Evolutionary conservation across 1,140 invertebrate genomes (phyloP).

Genomic region (Dendroctonus ponderosae): DNA sequence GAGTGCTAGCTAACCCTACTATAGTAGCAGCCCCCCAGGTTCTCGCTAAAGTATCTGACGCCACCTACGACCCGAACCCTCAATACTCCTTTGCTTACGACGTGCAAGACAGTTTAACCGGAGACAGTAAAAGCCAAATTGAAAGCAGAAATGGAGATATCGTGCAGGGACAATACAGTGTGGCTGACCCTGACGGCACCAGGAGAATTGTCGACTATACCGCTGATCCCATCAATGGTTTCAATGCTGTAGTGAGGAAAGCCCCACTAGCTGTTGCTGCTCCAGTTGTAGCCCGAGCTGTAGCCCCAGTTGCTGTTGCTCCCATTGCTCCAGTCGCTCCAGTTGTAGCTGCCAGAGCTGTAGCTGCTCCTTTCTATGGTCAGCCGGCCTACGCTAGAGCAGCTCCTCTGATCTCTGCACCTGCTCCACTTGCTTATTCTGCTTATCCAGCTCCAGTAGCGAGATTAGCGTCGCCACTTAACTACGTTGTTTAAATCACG

Average conservation of each 20-base stretch:
- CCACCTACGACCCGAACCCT: constrained; percentile 56
- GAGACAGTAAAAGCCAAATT: constrained; percentile 61
- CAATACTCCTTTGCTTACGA: constrained; percentile 60
- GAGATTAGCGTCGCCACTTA: too few relatives aligned
- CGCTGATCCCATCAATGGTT: constrained; percentile 58
- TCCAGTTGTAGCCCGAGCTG: constrained; percentile 28
- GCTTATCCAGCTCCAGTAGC: background rate
- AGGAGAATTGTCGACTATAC: constrained; percentile 62
- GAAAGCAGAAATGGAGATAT: constrained; percentile 62
- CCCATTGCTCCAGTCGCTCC: constrained; percentile 19
- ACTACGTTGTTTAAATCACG: too few relatives aligned
- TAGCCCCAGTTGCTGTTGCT: constrained; percentile 24
- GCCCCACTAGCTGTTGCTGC: constrained; percentile 42
- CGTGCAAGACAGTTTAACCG: constrained; percentile 59
- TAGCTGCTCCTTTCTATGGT: constrained; percentile 21
- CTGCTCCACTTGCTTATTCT: constrained; percentile 28
- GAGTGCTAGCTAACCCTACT: constrained; percentile 33
- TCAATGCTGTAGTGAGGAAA: constrained; percentile 54
- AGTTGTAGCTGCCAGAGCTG: constrained; percentile 15
- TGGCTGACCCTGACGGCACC: constrained; percentile 38
- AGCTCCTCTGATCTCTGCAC: constrained; percentile 25
- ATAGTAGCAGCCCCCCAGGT: constrained; percentile 52
- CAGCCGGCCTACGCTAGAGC: constrained; percentile 18
- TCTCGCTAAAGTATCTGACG: constrained; percentile 45
- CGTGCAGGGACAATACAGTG: constrained; percentile 56